Evolutionary conservation across 2,888 invertebrate genomes (phyloP).

Genomic region (Zonitis immaculata): DNA sequence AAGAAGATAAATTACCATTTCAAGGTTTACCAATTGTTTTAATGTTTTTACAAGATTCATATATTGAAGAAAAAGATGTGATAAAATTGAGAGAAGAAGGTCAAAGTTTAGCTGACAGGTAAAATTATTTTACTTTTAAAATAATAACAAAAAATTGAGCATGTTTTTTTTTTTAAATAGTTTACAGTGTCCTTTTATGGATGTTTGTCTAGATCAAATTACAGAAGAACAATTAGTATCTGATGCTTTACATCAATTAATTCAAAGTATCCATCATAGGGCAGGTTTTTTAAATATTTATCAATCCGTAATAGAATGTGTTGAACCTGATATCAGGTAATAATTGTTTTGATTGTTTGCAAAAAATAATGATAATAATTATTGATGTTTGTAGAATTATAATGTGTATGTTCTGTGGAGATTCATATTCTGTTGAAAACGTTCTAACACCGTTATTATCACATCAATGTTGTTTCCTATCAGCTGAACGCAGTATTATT

Average conservation of each 20-base stretch:
- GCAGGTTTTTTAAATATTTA: conserved; percentile 69
- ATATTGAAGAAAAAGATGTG: conserved; percentile 80
- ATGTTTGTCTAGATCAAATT: conserved; percentile 65
- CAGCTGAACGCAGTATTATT: conserved; percentile 81
- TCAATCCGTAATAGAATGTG: conserved; percentile 71
- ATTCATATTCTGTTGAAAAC: conserved; percentile 86
- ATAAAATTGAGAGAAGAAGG: conserved; percentile 83
- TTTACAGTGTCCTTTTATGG: conserved; percentile 81
- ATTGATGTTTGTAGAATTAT: conserved; percentile 62
- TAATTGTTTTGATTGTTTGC: conserved; percentile 4
- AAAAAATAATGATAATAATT: neutral
- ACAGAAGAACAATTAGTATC: conserved; percentile 62
- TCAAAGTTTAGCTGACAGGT: conserved; percentile 84
- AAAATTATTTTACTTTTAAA: conserved; percentile 26
- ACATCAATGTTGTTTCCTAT: conserved; percentile 81
- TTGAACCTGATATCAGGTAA: conserved; percentile 79
- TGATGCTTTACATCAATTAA: conserved; percentile 68
- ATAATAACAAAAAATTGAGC: conserved; percentile 13
- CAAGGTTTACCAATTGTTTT: conserved; percentile 85
- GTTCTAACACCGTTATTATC: conserved; percentile 82
- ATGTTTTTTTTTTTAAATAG: no score
- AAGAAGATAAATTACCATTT: conserved; percentile 82
- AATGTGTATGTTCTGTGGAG: conserved; percentile 96
- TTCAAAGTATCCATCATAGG: conserved; percentile 73
- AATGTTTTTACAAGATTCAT: conserved; percentile 82